These are phyloP conservation scores for Invenusta paracnida DNA, from an alignment of 2,888 invertebrate genomes.

Conservation along the genomic window DNA sequence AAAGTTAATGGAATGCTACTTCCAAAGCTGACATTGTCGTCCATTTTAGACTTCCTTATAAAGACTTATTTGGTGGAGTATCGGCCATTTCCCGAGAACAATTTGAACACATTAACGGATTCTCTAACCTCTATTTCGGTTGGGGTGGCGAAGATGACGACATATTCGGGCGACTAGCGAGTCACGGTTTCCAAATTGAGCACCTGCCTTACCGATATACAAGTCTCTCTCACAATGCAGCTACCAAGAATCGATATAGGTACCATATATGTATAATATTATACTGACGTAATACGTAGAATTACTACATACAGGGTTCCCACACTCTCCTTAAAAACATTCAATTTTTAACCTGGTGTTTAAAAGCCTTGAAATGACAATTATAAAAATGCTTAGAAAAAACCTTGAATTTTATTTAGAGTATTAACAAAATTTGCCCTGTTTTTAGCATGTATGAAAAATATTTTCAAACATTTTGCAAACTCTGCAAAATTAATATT, in stretches of 20 bases:
- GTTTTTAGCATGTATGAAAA: no score
- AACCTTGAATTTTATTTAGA: no score
- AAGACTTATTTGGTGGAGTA: conserved; percentile 86
- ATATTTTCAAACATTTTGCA: no score
- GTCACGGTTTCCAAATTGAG: neutral
- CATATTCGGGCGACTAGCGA: conserved; percentile 49
- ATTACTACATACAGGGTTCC: no score
- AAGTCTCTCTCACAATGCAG: neutral
- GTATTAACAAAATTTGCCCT: no score
- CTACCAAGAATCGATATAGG: neutral
- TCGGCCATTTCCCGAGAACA: conserved; percentile 82
- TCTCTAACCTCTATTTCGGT: conserved; percentile 66
- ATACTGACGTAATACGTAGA: neutral
- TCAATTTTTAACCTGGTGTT: neutral
- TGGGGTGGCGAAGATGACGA: conserved; percentile 60
- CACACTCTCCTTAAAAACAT: neutral
- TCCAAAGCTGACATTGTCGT: no score
- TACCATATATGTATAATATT: neutral
- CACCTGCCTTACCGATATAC: neutral
- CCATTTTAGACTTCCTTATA: conserved; percentile 71
- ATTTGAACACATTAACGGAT: conserved; percentile 80
- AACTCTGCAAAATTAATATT: no score
- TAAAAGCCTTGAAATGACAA: neutral
- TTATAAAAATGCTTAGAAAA: neutral
- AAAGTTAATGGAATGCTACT: no score